Conservation (phyloP, 2,888 invertebrate genomes). For the Papilio gigon region DNA sequence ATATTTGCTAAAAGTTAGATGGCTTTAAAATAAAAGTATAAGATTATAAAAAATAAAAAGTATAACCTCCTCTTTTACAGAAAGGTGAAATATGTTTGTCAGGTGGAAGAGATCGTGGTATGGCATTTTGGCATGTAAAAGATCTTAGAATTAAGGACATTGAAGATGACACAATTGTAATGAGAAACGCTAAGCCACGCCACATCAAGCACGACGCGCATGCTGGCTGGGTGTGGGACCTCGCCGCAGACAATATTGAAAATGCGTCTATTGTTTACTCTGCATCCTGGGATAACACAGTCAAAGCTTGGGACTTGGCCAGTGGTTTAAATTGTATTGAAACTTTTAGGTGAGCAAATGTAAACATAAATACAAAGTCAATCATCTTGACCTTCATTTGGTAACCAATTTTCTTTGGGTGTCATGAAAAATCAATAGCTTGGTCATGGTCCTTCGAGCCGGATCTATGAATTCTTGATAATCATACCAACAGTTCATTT, state of each 20-base stretch:
- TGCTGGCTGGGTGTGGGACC: constrained; percentile 85
- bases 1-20: too few relatives aligned
- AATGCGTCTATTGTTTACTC: constrained; percentile 78
- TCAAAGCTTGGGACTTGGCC: constrained; percentile 81
- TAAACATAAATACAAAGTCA: too few relatives aligned
- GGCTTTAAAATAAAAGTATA: too few relatives aligned
- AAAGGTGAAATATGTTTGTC: constrained; percentile 79
- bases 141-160: constrained; percentile 59
- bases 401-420: too few relatives aligned
- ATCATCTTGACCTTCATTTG: too few relatives aligned
- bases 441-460: background rate
- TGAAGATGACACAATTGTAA: constrained; percentile 54
- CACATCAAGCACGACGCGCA: constrained; percentile 77
- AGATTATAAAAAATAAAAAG: too few relatives aligned
- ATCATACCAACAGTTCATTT: background rate
- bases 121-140: constrained; percentile 79
- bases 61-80: constrained; percentile 54
- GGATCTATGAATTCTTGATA: background rate
- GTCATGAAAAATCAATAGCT: too few relatives aligned
- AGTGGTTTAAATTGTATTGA: constrained; percentile 71
- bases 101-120: constrained; percentile 82
- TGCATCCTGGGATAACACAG: constrained; percentile 84
- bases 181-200: constrained; percentile 61
- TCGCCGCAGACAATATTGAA: constrained; percentile 71
- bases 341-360: constrained; percentile 71